phyloP scores from a whole-genome alignment of 2,888 invertebrate genomes.

The Platycheirus albimanus region DNA sequence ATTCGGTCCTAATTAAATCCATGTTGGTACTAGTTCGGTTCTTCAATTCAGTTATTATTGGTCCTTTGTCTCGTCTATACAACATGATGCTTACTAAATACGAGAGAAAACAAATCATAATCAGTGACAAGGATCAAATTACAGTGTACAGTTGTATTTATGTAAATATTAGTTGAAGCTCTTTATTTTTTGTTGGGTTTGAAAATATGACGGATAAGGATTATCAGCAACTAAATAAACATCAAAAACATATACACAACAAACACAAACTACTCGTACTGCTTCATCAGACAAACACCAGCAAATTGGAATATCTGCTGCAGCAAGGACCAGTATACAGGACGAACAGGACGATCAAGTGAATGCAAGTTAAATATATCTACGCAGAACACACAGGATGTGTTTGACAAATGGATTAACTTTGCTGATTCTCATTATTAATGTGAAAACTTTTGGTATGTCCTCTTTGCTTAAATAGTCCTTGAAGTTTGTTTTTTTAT shows the following conservation, averaged over 20 bases:
- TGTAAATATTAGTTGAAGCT: conserved; percentile 24
- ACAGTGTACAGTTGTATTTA: conserved; percentile 10
- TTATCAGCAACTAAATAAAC: conserved; percentile 61
- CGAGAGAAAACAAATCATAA: conserved; percentile 53
- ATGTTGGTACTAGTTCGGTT: no score
- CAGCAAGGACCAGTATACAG: conserved; percentile 9
- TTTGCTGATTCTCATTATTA: conserved; percentile 74
- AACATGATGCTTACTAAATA: no score
- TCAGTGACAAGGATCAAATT: conserved; percentile 53
- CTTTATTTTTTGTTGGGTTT: conserved; percentile 16
- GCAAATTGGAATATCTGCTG: conserved; percentile 56
- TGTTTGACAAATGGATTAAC: conserved; percentile 75
- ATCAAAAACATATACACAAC: conserved; percentile 26
- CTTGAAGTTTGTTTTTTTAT: conserved; percentile 42
- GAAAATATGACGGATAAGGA: conserved; percentile 69
- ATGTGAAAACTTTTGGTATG: conserved; percentile 74
- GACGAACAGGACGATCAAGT: conserved; percentile 38
- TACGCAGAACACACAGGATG: conserved; percentile 71
- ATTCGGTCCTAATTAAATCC: neutral
- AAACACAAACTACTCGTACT: no score
- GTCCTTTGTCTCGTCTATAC: no score
- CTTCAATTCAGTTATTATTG: no score
- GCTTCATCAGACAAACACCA: conserved; percentile 30
- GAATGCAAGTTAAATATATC: conserved; percentile 64
- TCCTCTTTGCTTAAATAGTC: conserved; percentile 43